phyloP scores from a whole-genome alignment of 2,113 vertebrate species.

The Athene noctua region DNA sequence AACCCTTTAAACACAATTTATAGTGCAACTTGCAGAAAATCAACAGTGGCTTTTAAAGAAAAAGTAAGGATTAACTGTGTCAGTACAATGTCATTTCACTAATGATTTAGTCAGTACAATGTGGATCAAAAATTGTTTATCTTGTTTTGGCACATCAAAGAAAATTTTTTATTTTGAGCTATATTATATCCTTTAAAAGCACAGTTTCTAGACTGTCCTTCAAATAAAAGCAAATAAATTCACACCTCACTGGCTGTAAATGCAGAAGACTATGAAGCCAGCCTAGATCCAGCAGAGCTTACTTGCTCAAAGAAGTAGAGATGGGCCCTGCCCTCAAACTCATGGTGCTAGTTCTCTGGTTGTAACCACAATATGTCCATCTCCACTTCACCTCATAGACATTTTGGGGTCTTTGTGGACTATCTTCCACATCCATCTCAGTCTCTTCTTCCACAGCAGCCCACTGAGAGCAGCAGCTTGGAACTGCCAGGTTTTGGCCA shows the following conservation, averaged over 20 bases:
- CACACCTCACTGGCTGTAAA: not conserved
- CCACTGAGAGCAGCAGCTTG: not conserved
- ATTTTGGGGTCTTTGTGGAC: not conserved
- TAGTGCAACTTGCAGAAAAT: not conserved
- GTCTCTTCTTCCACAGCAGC: not conserved
- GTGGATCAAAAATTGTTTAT: conserved; percentile 17
- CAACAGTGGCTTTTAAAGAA: not conserved
- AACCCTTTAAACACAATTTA: conserved; percentile 24
- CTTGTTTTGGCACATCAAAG: not conserved
- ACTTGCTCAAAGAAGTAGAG: not conserved
- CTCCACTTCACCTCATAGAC: no score
- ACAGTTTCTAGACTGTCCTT: not conserved
- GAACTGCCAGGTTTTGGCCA: not conserved
- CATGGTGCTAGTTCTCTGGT: not conserved
- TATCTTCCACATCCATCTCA: not conserved
- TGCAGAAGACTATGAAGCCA: not conserved
- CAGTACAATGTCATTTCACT: not conserved
- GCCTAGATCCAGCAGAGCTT: not conserved
- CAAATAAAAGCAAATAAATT: not conserved
- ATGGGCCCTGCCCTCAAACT: not conserved
- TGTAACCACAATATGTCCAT: not conserved
- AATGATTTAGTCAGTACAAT: conserved; percentile 15
- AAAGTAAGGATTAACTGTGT: conserved; percentile 4
- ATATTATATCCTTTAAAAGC: conserved; percentile 4
- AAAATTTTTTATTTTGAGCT: not conserved